Evolutionary conservation across 2,113 vertebrate genomes (phyloP), one percentile per base, ranked within the genome.

Genomic region (Prunella himalayana): DNA sequence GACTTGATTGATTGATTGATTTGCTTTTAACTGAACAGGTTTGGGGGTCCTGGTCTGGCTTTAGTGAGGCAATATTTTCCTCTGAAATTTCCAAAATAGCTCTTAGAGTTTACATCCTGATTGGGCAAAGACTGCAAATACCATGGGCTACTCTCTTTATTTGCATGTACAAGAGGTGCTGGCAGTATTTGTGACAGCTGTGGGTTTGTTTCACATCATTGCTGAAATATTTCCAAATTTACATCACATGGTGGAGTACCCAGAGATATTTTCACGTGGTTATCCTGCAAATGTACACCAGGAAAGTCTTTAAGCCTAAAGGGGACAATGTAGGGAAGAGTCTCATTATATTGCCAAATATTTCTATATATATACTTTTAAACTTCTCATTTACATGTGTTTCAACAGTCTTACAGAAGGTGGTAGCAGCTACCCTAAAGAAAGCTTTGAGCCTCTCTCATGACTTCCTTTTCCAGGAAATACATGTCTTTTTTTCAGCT

Each of bases 401-500:
- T 97, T 97, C 96, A 96, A 18, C 76, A 76, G 63, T 79, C 95
- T 82, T 95, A 96, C 95, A 95, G 95, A 95, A 97, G 95, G 96
- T 95, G 94, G 95, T 95, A 97, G 94, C 91, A 97, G 87, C 83
- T 88, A 78, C 86, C 80, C 86, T 97, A 77, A 85, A 79, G 95
- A 95, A 65, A 76, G 73, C 27, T 85, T 95, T 50, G 37, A 92
- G 87, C 24, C 37, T 94, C 57, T 88, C 75, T 15, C 20, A 57
- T 27, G 30, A 78, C 69, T 95, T 82, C 70, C 54, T 95, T 63
- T 80, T 37, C n/a, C 30, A 94, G 72, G 86, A 94, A 88, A 95
- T 61, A 24, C 1, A 51, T 47, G 11, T 21, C 12, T 0, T 45
- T 53, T 89, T 91, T 79, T 39, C 37, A 72, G 17, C 57, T 89